Evolutionary conservation across 1,140 invertebrate genomes (phyloP).

Genomic region (Myzus persicae): DNA sequence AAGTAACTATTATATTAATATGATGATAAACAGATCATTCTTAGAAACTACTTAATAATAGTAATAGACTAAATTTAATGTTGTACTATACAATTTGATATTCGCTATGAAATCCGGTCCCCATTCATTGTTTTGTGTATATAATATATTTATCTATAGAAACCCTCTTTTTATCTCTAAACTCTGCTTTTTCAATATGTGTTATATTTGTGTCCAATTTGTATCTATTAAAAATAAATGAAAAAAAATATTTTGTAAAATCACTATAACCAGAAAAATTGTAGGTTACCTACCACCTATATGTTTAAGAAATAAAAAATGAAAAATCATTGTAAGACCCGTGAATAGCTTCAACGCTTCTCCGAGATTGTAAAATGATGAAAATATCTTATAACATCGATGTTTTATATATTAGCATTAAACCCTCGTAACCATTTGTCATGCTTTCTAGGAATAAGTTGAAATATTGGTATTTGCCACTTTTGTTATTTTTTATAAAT

Average conservation of each 20-base stretch:
- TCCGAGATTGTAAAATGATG: not conserved
- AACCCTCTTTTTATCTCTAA: not conserved
- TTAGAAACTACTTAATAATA: not conserved
- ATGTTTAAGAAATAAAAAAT: not conserved
- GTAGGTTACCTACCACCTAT: not conserved
- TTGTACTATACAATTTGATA: not conserved
- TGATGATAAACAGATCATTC: not conserved
- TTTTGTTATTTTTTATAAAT: not conserved
- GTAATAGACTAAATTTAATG: not conserved
- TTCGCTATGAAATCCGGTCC: not conserved
- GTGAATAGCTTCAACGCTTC: no score
- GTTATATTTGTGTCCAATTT: not conserved
- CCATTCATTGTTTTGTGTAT: not conserved
- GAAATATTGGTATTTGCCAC: not conserved
- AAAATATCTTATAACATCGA: not conserved
- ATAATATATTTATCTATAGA: no score
- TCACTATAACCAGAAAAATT: not conserved
- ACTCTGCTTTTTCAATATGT: not conserved
- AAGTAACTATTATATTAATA: not conserved
- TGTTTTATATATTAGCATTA: not conserved
- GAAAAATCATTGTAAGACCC: no score
- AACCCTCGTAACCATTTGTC: not conserved
- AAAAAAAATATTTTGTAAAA: not conserved
- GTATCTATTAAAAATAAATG: not conserved
- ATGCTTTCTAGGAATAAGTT: not conserved